A percentile compares a stretch with the other conserved stretches of the same genome.
These are phyloP conservation scores for Magallana ariakensis DNA, from an alignment of 1,140 invertebrate genomes.

Conservation along the genomic window DNA sequence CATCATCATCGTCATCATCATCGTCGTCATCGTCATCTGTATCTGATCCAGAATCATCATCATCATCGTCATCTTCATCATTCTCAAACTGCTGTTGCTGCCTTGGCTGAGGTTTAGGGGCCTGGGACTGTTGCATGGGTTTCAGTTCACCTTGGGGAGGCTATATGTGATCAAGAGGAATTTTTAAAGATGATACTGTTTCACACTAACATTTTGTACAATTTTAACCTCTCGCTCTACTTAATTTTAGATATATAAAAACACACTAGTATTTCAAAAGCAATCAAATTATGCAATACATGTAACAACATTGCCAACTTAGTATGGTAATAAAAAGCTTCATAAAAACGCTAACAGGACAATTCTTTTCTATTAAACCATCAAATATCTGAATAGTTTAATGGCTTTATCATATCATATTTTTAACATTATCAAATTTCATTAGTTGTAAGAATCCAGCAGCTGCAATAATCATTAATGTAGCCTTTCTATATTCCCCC, in stretches of 20 bases:
- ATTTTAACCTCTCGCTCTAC: too few species aligned
- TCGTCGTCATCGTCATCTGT: constrained; percentile 74
- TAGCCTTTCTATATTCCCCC: too few species aligned
- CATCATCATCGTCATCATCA: constrained; percentile 75
- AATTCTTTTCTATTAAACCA: too few species aligned
- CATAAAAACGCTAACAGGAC: background rate
- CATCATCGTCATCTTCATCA: constrained; percentile 63
- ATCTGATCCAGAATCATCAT: constrained; percentile 65
- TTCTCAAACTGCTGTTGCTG: constrained; percentile 45
- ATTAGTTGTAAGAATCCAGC: too few species aligned
- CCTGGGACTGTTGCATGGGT: background rate
- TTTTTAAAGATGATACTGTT: background rate
- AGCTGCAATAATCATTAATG: too few species aligned
- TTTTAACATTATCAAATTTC: too few species aligned
- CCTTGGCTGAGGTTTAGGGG: constrained; percentile 39
- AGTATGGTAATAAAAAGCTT: background rate
- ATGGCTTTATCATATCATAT: too few species aligned
- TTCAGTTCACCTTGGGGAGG: background rate
- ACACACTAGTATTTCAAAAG: background rate
- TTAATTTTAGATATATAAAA: background rate
- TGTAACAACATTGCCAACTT: background rate
- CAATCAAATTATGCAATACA: background rate
- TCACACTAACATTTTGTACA: too few species aligned
- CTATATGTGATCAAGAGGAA: background rate
- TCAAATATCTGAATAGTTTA: too few species aligned